phyloP scores from a whole-genome alignment of 2,113 vertebrate genomes.

The Sebastes fasciatus region DNA sequence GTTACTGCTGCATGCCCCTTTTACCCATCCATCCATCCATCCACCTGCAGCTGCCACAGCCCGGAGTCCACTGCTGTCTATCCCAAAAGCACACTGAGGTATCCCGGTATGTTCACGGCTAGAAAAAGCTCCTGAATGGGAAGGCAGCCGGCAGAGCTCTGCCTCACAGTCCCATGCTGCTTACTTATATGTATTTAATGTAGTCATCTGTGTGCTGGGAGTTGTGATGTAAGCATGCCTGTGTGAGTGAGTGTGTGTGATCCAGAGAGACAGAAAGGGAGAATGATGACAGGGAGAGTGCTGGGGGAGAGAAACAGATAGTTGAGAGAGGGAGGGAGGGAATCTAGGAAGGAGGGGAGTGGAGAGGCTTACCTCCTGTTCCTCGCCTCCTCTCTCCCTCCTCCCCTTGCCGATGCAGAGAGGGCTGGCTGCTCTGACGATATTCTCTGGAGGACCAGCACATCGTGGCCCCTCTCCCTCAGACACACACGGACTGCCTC shows the following conservation, averaged over 20 bases:
- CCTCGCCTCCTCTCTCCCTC: slow-evolving; percentile 71
- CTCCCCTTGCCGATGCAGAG: slow-evolving; percentile 75
- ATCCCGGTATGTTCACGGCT: slow-evolving; percentile 26
- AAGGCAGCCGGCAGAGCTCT: slow-evolving; percentile 65
- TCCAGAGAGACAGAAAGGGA: slow-evolving; percentile 56
- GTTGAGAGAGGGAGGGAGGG: slow-evolving; percentile 38
- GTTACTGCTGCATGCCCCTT: slow-evolving; percentile 75
- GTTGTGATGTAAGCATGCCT: slow-evolving; percentile 84
- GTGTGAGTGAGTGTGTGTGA: slow-evolving; percentile 66
- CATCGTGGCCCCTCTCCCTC: slow-evolving; percentile 87
- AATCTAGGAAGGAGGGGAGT: slow-evolving; percentile 49
- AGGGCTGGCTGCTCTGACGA: slow-evolving; percentile 88
- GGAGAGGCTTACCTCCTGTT: slow-evolving; percentile 83
- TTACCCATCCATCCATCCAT: slow-evolving; percentile 53
- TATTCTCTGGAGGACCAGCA: slow-evolving; percentile 92
- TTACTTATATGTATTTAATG: slow-evolving; percentile 65
- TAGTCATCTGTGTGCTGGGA: slow-evolving; percentile 80
- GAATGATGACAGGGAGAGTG: slow-evolving; percentile 65
- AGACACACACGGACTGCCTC: slow-evolving; percentile 87
- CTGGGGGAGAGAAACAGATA: slow-evolving; percentile 48
- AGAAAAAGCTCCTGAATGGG: slow-evolving; percentile 32
- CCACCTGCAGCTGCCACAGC: slow-evolving; percentile 53
- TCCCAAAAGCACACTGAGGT: slow-evolving; percentile 38
- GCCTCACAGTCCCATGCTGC: slow-evolving; percentile 65
- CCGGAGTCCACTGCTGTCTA: slow-evolving; percentile 56